A percentile compares a stretch with the other conserved stretches of the same genome.
Evolutionary conservation across 2,797 vertebrate species (phyloP).

Genomic region (Macropus fuliginosus): DNA sequence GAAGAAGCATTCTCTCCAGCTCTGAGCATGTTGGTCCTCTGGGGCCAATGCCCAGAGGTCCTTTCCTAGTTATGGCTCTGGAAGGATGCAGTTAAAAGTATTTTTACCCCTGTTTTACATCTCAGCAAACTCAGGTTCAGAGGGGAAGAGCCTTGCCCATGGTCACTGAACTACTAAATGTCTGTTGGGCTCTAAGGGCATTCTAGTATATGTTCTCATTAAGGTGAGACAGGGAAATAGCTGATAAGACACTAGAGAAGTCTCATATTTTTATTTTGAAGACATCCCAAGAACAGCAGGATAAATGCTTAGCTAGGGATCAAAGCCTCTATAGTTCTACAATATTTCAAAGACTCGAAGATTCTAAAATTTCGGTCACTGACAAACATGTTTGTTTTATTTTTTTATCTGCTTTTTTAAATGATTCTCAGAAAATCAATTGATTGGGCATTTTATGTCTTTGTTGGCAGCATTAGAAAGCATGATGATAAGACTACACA

Average conservation of each 20-base stretch:
- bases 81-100: not conserved
- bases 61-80: not conserved
- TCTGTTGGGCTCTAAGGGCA: not conserved
- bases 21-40: not conserved
- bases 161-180: not conserved
- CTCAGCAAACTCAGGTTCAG: not conserved
- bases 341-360: too few relatives aligned
- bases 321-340: not conserved
- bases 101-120: not conserved
- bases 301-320: not conserved
- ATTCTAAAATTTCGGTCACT: not conserved
- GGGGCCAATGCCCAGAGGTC: not conserved
- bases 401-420: not conserved
- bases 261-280: not conserved
- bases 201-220: not conserved
- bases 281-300: not conserved
- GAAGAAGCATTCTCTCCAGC: not conserved
- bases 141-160: not conserved
- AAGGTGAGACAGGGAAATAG: not conserved
- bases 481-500: not conserved
- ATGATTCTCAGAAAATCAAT: not conserved
- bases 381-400: not conserved
- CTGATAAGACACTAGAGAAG: not conserved
- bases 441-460: not conserved
- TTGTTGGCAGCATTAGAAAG: not conserved